These are phyloP conservation scores for Syrmaticus mikado DNA, from an alignment of 2,113 vertebrate species.

Conservation along the genomic window DNA sequence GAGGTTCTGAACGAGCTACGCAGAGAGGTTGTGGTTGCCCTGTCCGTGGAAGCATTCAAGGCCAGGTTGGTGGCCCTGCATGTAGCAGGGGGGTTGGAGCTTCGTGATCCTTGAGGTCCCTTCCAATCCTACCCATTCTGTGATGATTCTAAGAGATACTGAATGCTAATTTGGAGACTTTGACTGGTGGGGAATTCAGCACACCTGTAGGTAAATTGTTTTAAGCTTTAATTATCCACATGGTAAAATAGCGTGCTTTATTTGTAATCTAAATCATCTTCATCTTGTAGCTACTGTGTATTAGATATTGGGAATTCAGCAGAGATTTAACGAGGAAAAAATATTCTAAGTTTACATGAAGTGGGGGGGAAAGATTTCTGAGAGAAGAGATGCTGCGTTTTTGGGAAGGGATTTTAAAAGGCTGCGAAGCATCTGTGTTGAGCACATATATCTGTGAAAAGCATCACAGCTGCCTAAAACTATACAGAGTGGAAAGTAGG, in stretches of 20 bases:
- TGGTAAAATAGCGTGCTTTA: not conserved
- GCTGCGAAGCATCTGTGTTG: not conserved
- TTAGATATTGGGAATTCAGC: not conserved
- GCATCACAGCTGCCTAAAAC: not conserved
- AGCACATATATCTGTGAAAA: not conserved
- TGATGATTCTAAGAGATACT: not conserved
- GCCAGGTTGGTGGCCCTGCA: too few relatives aligned
- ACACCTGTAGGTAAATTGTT: not conserved
- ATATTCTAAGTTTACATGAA: not conserved
- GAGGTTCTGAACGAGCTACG: too few relatives aligned
- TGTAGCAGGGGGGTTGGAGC: too few relatives aligned
- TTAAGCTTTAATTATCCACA: not conserved
- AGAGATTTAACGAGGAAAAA: not conserved
- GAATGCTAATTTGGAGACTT: not conserved
- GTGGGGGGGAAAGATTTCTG: not conserved
- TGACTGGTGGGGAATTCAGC: not conserved
- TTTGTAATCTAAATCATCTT: not conserved
- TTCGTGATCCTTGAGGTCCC: too few relatives aligned
- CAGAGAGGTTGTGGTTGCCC: too few relatives aligned
- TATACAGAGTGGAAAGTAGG: not conserved
- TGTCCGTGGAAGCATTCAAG: too few relatives aligned
- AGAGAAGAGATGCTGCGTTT: not conserved
- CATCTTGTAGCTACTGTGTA: not conserved
- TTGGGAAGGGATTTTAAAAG: not conserved
- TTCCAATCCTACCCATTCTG: too few relatives aligned